Conservation (phyloP, 2,113 vertebrate species). For the Osmerus eperlanus region DNA sequence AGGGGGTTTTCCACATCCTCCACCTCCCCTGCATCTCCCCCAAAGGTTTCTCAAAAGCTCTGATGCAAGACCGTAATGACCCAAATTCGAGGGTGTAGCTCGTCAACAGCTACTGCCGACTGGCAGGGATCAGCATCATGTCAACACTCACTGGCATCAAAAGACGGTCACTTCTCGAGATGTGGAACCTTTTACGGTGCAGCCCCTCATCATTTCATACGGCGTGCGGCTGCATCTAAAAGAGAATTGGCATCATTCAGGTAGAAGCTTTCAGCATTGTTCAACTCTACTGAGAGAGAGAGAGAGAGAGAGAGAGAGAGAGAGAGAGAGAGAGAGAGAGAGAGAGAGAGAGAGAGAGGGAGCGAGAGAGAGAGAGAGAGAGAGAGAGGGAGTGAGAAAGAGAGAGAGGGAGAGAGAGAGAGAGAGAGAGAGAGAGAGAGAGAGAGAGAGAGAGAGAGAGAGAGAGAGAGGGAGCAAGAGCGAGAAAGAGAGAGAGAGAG, state of each 20-base stretch:
- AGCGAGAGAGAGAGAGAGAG: not conserved
- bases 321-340: constrained; percentile 1
- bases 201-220: no score
- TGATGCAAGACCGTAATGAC: not conserved
- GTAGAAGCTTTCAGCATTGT: not conserved
- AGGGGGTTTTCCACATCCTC: no score
- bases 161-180: not conserved
- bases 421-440: not conserved
- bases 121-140: not conserved
- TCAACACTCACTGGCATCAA: not conserved
- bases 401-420: constrained; percentile 2
- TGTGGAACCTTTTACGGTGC: no score
- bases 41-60: no score
- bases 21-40: no score
- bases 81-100: not conserved
- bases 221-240: no score
- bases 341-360: not conserved
- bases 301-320: not conserved
- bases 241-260: no score
- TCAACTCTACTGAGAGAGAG: no score
- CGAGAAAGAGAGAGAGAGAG: not conserved
- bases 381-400: no score
- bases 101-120: not conserved
- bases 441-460: not conserved
- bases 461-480: not conserved